Evolutionary conservation across 2,888 invertebrate species (phyloP).

Genomic region (Cryptocheilus praepositus): DNA sequence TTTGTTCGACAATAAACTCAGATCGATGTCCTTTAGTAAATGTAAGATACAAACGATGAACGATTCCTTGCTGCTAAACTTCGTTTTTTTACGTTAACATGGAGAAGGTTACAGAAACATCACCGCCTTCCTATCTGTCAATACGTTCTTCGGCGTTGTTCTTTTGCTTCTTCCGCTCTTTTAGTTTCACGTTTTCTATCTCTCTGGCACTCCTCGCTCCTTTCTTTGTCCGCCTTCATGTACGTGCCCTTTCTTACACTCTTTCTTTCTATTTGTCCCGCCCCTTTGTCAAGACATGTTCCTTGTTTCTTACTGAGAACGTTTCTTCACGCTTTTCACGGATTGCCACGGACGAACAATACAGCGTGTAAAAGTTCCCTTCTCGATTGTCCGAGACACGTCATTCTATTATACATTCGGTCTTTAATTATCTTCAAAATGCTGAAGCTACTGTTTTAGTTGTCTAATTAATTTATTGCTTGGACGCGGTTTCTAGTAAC

Average conservation of each 20-base stretch:
- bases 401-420: too few species aligned
- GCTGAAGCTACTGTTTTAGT: too few species aligned
- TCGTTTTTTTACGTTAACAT: slow-evolving; percentile 43
- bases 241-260: neutral
- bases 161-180: neutral
- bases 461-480: too few species aligned
- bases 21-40: slow-evolving; percentile 50
- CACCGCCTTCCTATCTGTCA: slow-evolving; percentile 27
- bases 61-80: slow-evolving; percentile 42
- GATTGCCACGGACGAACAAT: slow-evolving; percentile 28
- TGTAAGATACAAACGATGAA: slow-evolving; percentile 47
- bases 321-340: slow-evolving; percentile 20
- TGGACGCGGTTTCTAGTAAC: too few species aligned
- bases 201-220: neutral
- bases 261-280: neutral
- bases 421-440: too few species aligned
- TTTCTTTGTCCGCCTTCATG: slow-evolving; percentile 6
- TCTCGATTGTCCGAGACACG: too few species aligned
- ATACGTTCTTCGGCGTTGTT: slow-evolving; percentile 24
- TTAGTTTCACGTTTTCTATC: slow-evolving; percentile 1
- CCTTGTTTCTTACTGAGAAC: slow-evolving; percentile 4
- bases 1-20: slow-evolving; percentile 35
- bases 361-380: too few species aligned
- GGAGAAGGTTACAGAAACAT: slow-evolving; percentile 47
- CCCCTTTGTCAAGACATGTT: slow-evolving; percentile 29